Evolutionary conservation across 92 coral and sea anemone genomes (phyloP), one percentile per base, ranked within the genome.

Genomic region (Siderastrea radians): DNA sequence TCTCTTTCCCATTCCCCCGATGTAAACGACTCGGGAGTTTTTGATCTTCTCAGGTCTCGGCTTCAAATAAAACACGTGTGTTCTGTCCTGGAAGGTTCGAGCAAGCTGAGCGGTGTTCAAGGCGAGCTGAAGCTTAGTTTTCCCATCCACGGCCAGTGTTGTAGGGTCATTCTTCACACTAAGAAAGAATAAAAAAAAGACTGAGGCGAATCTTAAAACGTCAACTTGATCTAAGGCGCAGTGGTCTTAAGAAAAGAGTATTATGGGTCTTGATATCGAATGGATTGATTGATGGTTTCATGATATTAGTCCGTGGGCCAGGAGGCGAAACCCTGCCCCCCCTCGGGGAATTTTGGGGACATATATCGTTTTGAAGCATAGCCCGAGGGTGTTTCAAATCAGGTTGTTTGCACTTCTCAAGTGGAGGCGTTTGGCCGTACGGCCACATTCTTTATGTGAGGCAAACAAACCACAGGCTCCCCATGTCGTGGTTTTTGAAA

Each of bases 71-170:
- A 87, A 49, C 46, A 87, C 86, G 26, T 87, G 91, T 3, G 88
- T 87, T 43, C 91, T 71, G 76, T 87, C 91, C 58, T 87, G 88
- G 73, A 87, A 87, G 17, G 91, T 87, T n/a, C 91, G 91, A 73
- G 71, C 91, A 0, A 87, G 67, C 47, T 87, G 91, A 58, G 87
- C 87, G 4, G 82, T 63, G 88, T 87, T 72, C 74, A 87, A 72
- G 48, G 91, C 86, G 0, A 87, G 75, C 62, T 87, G 91, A 1
- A 87, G 81, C 53, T 67, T 72, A 12, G 91, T 72, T 59, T 19
- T 83, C 0, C 72, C 80, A 51, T 83, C 72, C 70, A 60, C 73
- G 4, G 87, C 72, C 38, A 83, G 72, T 13, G 87, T 72, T 73
- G 87, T 83, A 5, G 87, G 87, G 63, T 83, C 51, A 53, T 73